These are phyloP conservation scores for Graphium colonna DNA, from an alignment of 2,888 invertebrate genomes.

Conservation along the genomic window DNA sequence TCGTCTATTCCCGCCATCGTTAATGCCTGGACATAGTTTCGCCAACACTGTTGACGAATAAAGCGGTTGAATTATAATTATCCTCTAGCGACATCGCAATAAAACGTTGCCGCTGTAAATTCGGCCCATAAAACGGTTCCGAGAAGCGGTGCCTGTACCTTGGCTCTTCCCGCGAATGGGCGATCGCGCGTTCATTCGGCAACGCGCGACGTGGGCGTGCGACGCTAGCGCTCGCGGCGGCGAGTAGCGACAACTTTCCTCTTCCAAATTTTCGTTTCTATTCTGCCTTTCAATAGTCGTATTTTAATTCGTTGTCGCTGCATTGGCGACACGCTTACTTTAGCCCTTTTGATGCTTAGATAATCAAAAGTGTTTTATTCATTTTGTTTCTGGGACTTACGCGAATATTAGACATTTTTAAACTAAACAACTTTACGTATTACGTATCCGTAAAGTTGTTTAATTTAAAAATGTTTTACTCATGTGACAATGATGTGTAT, in stretches of 20 bases:
- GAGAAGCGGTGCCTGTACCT: conserved; percentile 9
- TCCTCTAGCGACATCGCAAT: conserved; percentile 31
- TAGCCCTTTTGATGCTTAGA: no score
- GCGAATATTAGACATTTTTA: no score
- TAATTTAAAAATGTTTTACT: no score
- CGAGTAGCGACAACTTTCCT: conserved; percentile 64
- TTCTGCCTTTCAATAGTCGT: no score
- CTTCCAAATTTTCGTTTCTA: no score
- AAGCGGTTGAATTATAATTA: conserved; percentile 31
- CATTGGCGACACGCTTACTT: no score
- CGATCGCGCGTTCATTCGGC: conserved; percentile 41
- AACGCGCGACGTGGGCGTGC: conserved; percentile 34
- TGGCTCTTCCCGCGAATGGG: conserved; percentile 36
- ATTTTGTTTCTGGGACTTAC: no score
- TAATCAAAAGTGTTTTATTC: no score
- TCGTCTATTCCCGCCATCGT: conserved; percentile 16
- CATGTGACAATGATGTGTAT: no score
- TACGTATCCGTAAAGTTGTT: no score
- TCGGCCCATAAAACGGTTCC: conserved; percentile 38
- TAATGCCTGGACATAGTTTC: conserved; percentile 20
- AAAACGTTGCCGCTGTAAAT: conserved; percentile 34
- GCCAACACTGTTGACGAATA: conserved; percentile 23
- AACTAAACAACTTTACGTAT: no score
- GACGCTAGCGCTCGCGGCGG: conserved; percentile 54
- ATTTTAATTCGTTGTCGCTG: no score